Conservation (phyloP, 1,140 invertebrate genomes). For the Ceratina japonica region DNA sequence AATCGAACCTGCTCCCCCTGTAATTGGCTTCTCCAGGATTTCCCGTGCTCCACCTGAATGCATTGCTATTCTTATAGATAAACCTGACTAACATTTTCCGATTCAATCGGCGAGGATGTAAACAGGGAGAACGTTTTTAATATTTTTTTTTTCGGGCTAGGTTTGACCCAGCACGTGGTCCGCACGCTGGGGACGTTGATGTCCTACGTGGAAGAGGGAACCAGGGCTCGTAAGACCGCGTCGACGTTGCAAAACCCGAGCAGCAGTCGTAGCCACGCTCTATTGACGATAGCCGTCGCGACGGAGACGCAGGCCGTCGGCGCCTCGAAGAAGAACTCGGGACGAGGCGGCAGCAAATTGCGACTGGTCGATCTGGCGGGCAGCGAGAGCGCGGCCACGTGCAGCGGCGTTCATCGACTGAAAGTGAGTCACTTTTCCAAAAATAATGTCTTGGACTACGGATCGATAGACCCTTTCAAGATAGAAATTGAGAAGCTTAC, state of each 20-base stretch:
- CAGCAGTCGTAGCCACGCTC: constrained; percentile 71
- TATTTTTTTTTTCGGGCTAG: constrained; percentile 40
- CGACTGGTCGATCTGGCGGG: constrained; percentile 73
- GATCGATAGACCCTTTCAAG: constrained; percentile 45
- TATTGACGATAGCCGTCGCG: constrained; percentile 68
- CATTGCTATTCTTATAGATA: neutral
- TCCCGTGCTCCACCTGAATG: no score
- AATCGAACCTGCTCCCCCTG: constrained; percentile 1
- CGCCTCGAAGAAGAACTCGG: constrained; percentile 42
- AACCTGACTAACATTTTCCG: neutral
- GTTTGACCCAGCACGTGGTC: constrained; percentile 68
- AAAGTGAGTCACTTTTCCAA: constrained; percentile 69
- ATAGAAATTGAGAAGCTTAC: neutral
- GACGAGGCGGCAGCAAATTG: constrained; percentile 64
- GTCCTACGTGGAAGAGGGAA: constrained; percentile 71
- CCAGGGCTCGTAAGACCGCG: constrained; percentile 71
- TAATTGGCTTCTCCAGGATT: no score
- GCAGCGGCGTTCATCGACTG: constrained; percentile 71
- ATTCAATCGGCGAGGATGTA: neutral
- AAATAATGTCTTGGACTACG: constrained; percentile 50
- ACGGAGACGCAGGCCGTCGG: constrained; percentile 42
- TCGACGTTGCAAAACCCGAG: constrained; percentile 71
- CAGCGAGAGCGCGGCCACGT: constrained; percentile 72
- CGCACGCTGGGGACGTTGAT: constrained; percentile 69
- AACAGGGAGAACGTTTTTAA: neutral